A percentile compares a stretch with the other conserved stretches of the same genome.
These are phyloP conservation scores for Ceratina calcarata DNA, from an alignment of 1,140 invertebrate species.

Conservation along the genomic window DNA sequence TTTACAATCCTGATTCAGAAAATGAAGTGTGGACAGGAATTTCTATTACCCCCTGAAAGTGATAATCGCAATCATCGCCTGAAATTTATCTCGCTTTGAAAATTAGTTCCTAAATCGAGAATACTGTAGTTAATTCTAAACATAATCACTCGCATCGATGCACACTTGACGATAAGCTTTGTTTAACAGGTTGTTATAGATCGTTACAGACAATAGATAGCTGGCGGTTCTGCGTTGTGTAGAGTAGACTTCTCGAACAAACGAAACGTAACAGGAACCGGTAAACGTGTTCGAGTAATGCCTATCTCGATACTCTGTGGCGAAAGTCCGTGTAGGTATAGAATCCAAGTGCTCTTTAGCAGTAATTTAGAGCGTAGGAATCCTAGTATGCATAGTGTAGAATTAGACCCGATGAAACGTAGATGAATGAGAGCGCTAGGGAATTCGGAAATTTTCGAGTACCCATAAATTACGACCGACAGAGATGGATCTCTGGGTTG, in stretches of 20 bases:
- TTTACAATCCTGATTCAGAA: too few species aligned
- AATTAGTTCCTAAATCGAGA: too few species aligned
- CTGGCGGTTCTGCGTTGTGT: neutral
- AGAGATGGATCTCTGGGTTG: neutral
- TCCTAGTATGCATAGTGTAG: neutral
- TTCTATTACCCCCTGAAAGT: too few species aligned
- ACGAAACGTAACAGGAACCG: neutral
- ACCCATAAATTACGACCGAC: neutral
- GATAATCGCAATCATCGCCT: too few species aligned
- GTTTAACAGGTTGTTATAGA: neutral
- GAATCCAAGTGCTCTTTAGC: constrained; percentile 9
- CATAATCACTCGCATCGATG: neutral
- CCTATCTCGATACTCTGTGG: too few species aligned
- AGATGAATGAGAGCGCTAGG: neutral
- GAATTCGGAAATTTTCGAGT: neutral
- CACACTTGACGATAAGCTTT: neutral
- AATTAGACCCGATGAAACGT: constrained; percentile 6
- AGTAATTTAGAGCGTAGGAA: constrained; percentile 20
- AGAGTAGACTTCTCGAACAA: neutral
- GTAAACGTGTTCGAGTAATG: neutral
- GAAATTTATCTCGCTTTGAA: too few species aligned
- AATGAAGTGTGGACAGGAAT: too few species aligned
- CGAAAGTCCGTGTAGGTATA: neutral
- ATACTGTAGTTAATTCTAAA: too few species aligned
- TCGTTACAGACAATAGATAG: neutral